Percentiles rank a stretch among this genome's conserved stretches.
Conservation (phyloP, 2,888 invertebrate genomes). For the Liposcelis brunnea region DNA sequence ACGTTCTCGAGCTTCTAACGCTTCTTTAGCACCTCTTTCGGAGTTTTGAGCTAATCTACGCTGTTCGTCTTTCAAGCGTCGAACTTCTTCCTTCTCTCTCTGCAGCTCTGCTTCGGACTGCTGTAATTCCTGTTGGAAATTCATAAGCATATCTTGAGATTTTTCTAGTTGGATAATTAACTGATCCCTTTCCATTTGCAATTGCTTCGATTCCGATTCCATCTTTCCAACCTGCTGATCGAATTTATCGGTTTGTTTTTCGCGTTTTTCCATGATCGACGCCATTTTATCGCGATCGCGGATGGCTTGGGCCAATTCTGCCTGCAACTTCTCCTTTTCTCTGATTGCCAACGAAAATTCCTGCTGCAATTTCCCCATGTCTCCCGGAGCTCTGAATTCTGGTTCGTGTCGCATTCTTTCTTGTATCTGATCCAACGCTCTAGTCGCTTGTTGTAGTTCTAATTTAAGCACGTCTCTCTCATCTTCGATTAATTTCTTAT, state of each 20-base stretch:
- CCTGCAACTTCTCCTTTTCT: slow-evolving; percentile 51
- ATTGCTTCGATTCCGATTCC: slow-evolving; percentile 69
- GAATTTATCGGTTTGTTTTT: slow-evolving; percentile 60
- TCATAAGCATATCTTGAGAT: slow-evolving; percentile 81
- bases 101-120: slow-evolving; percentile 68
- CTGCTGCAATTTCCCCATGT: slow-evolving; percentile 7
- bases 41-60: slow-evolving; percentile 38
- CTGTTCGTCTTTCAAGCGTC: slow-evolving; percentile 39
- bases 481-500: slow-evolving; percentile 51
- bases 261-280: slow-evolving; percentile 57
- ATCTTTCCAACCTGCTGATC: slow-evolving; percentile 73
- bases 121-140: slow-evolving; percentile 81
- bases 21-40: slow-evolving; percentile 20
- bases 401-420: slow-evolving; percentile 22
- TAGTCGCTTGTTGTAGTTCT: slow-evolving; percentile 47
- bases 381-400: slow-evolving; percentile 1
- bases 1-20: slow-evolving; percentile 45
- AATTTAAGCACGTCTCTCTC: slow-evolving; percentile 54
- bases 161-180: slow-evolving; percentile 78
- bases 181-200: slow-evolving; percentile 73
- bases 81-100: slow-evolving; percentile 60
- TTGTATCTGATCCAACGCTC: slow-evolving; percentile 42
- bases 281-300: slow-evolving; percentile 63
- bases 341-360: slow-evolving; percentile 1
- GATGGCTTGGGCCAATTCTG: slow-evolving; percentile 51